Evolutionary conservation across 2,888 invertebrate species (phyloP).

Genomic region (Frankliniella fusca): DNA sequence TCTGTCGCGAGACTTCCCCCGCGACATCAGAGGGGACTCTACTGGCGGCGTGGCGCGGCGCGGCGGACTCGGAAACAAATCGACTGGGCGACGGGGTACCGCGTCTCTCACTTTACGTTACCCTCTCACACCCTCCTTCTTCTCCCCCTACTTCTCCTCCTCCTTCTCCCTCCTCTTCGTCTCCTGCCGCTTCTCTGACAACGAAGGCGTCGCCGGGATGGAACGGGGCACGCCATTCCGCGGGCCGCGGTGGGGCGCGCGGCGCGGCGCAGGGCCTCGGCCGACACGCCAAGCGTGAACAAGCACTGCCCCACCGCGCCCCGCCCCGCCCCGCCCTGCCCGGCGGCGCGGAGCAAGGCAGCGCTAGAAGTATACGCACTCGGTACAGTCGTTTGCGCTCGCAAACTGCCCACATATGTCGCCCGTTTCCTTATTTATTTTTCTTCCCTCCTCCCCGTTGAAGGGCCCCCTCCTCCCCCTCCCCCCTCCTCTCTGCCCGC

Average conservation of each 20-base stretch:
- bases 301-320: neutral
- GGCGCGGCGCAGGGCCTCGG: too few relatives aligned
- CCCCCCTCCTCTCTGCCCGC: neutral
- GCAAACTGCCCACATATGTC: constrained; percentile 11
- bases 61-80: neutral
- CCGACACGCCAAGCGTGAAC: neutral
- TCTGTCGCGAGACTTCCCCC: neutral
- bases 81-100: neutral
- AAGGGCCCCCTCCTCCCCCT: neutral
- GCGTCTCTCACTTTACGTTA: neutral
- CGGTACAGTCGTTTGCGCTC: neutral
- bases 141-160: too few relatives aligned
- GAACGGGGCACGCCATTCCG: too few relatives aligned
- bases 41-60: neutral
- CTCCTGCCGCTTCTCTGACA: neutral
- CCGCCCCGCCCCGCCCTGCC: neutral
- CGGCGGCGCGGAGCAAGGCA: neutral
- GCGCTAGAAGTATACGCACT: neutral
- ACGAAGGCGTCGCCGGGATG: too few relatives aligned
- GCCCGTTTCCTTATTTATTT: neutral
- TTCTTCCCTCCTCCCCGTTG: neutral
- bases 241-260: too few relatives aligned
- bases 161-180: too few relatives aligned
- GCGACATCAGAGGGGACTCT: neutral
- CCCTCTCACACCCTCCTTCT: neutral